Evolutionary conservation across 2,888 invertebrate species (phyloP).

Genomic region (Plebejus argus): DNA sequence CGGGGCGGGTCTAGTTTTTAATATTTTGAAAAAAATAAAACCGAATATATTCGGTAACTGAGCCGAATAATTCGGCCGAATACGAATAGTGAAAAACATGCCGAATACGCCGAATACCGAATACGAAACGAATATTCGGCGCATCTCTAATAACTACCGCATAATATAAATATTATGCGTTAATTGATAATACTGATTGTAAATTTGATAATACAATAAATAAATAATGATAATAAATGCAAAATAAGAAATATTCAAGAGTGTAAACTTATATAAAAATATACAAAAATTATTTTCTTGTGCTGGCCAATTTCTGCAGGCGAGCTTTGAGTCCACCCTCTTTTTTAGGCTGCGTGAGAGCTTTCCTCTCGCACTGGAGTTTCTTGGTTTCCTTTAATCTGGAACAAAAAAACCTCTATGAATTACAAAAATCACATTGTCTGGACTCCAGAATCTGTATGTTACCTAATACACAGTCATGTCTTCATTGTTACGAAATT

Average conservation of each 20-base stretch:
- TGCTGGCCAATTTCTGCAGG: conserved; percentile 79
- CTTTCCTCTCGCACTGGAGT: conserved; percentile 79
- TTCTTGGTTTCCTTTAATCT: conserved; percentile 83
- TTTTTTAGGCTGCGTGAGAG: conserved; percentile 80
- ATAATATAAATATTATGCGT: conserved; percentile 5
- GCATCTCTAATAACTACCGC: background rate
- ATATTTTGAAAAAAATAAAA: too few species aligned
- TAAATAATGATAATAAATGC: background rate
- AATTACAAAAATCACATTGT: too few species aligned
- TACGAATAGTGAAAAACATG: too few species aligned
- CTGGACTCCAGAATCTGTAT: too few species aligned
- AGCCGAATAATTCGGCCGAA: too few species aligned
- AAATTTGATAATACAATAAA: background rate
- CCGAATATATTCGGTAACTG: too few species aligned
- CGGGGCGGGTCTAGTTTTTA: too few species aligned
- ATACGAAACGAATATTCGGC: too few species aligned
- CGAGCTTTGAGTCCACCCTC: conserved; percentile 85
- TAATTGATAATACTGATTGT: conserved; percentile 3
- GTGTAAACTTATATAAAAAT: conserved; percentile 19
- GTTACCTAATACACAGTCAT: too few species aligned
- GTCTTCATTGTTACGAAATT: too few species aligned
- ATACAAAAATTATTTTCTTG: conserved; percentile 52
- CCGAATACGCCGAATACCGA: too few species aligned
- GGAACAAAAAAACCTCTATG: too few species aligned
- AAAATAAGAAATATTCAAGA: background rate